A percentile compares a stretch with the other conserved stretches of the same genome.
Evolutionary conservation across 2,888 invertebrate genomes (phyloP).

Genomic region (Tetragonisca angustula): DNA sequence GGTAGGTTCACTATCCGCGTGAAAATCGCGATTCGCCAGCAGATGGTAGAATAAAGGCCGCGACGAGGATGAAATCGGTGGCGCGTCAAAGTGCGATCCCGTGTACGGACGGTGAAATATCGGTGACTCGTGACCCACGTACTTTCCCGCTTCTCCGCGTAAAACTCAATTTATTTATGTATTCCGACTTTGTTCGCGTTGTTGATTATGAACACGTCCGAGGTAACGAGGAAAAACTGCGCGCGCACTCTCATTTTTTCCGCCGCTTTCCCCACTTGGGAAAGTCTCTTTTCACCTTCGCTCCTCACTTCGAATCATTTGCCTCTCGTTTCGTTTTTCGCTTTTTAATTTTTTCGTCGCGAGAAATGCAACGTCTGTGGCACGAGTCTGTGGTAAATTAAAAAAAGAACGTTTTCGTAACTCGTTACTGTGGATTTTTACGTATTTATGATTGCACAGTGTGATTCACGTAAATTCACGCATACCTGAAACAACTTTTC

Average conservation of each 20-base stretch:
- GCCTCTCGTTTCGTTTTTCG: too few species aligned
- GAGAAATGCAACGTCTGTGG: too few species aligned
- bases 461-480: too few species aligned
- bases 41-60: slow-evolving; percentile 31
- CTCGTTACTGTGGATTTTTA: too few species aligned
- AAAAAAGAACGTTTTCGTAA: too few species aligned
- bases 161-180: slow-evolving; percentile 63
- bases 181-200: slow-evolving; percentile 56
- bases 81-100: slow-evolving; percentile 37
- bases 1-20: slow-evolving; percentile 29
- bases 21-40: slow-evolving; percentile 38
- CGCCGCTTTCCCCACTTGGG: slow-evolving; percentile 66
- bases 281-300: slow-evolving; percentile 38
- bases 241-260: slow-evolving; percentile 56
- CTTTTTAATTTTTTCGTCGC: too few species aligned
- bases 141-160: slow-evolving; percentile 27
- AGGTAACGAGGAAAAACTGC: slow-evolving; percentile 51
- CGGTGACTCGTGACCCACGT: neutral
- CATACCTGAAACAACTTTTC: too few species aligned
- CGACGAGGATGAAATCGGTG: slow-evolving; percentile 31
- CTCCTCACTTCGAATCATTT: too few species aligned
- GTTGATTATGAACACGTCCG: slow-evolving; percentile 40
- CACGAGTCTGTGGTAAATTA: too few species aligned
- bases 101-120: slow-evolving; percentile 26
- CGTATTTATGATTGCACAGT: too few species aligned